phyloP scores from a whole-genome alignment of 1,140 invertebrate genomes.

The Diuraphis noxia region DNA sequence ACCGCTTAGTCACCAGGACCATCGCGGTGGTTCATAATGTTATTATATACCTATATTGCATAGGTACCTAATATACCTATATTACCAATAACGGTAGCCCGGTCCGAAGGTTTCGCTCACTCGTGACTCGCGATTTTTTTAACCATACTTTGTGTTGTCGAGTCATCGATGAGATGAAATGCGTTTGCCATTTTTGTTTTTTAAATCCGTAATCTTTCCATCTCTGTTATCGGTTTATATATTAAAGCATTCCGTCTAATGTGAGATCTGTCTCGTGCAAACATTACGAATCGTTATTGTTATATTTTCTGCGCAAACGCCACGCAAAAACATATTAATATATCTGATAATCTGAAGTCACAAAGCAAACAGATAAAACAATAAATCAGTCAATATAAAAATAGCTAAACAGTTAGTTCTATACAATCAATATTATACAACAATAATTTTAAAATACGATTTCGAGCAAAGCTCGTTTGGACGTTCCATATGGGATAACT shows the following conservation, averaged over 20 bases:
- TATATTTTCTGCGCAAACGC: not conserved
- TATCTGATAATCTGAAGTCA: no score
- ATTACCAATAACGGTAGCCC: constrained; percentile 1
- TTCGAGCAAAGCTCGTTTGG: no score
- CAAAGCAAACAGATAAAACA: no score
- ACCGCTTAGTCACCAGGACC: not conserved
- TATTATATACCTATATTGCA: not conserved
- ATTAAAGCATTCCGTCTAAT: not conserved
- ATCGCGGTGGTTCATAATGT: not conserved
- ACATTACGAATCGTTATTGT: not conserved
- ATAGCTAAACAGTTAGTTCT: no score
- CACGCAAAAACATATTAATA: no score
- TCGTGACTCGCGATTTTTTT: not conserved
- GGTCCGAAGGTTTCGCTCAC: not conserved
- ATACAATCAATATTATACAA: no score
- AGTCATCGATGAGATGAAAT: not conserved
- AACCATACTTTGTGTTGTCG: not conserved
- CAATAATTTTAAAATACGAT: no score
- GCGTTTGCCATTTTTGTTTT: not conserved
- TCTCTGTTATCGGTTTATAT: not conserved
- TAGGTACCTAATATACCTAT: not conserved
- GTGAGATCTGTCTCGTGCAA: not conserved
- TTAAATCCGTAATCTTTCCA: not conserved
- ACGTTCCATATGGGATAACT: no score
- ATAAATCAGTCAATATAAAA: no score